These are phyloP conservation scores for Fundulus diaphanus DNA, from an alignment of 2,797 vertebrate species.

Conservation along the genomic window DNA sequence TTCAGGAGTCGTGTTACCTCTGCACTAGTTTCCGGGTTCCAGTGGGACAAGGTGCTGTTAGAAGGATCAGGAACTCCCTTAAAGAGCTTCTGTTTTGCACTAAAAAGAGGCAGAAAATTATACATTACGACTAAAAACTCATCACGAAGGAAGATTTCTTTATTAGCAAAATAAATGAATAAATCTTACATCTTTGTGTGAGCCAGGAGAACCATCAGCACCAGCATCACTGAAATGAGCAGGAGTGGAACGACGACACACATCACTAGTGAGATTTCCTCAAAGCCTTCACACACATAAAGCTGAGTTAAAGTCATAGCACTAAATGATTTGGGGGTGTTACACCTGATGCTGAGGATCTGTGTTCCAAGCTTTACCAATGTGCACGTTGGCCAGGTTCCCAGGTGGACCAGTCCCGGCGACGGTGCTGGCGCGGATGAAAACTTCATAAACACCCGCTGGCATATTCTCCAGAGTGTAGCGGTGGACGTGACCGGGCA, in stretches of 20 bases:
- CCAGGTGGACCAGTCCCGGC: constrained; percentile 50
- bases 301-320: neutral
- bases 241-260: constrained; percentile 22
- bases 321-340: neutral
- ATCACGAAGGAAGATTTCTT: neutral
- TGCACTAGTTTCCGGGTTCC: constrained; percentile 47
- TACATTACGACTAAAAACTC: neutral
- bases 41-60: constrained; percentile 66
- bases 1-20: constrained; percentile 46
- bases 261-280: constrained; percentile 18
- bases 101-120: constrained; percentile 18
- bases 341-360: neutral
- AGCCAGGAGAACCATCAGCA: constrained; percentile 42
- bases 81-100: constrained; percentile 59
- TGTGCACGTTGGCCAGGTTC: constrained; percentile 11
- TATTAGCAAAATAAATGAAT: neutral
- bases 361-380: constrained; percentile 39
- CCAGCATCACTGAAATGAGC: constrained; percentile 32
- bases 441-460: constrained; percentile 55
- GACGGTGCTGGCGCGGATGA: constrained; percentile 54
- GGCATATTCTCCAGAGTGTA: constrained; percentile 42
- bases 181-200: constrained; percentile 44
- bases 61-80: constrained; percentile 67
- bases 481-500: constrained; percentile 17
- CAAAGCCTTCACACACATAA: constrained; percentile 38